A percentile compares a stretch with the other conserved stretches of the same genome.
phyloP scores from a whole-genome alignment of 2,113 vertebrate species.

The Mixornis gularis region DNA sequence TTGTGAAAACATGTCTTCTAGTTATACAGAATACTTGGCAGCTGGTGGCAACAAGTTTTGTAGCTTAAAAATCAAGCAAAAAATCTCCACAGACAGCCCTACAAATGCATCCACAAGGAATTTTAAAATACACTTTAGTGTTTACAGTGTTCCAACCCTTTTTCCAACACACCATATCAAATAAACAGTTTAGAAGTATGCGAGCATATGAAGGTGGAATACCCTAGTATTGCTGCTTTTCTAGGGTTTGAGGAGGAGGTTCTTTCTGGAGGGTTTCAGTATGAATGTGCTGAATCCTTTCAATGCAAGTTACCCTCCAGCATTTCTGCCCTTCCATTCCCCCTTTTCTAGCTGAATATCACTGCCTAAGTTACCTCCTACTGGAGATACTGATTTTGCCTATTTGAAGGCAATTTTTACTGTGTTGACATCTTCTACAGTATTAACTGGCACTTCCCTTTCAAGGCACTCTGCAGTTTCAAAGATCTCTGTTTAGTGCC shows the following conservation, averaged over 20 bases:
- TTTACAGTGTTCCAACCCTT: not conserved
- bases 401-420: not conserved
- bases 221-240: rapidly evolving
- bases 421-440: not conserved
- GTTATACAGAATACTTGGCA: not conserved
- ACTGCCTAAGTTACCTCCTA: not conserved
- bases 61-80: not conserved
- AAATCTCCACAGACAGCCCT: not conserved
- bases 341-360: not conserved
- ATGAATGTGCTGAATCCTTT: not conserved
- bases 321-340: not conserved
- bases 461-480: not conserved
- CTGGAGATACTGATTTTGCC: not conserved
- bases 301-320: not conserved
- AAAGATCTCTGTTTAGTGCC: not conserved
- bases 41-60: not conserved
- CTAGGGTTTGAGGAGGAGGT: not conserved
- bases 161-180: not conserved
- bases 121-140: not conserved
- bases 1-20: not conserved
- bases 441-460: not conserved
- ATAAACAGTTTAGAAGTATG: not conserved
- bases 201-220: not conserved
- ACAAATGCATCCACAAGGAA: not conserved
- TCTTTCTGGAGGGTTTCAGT: not conserved